phyloP scores from a whole-genome alignment of 2,797 vertebrate genomes.

The Leptatherina wallacei region DNA sequence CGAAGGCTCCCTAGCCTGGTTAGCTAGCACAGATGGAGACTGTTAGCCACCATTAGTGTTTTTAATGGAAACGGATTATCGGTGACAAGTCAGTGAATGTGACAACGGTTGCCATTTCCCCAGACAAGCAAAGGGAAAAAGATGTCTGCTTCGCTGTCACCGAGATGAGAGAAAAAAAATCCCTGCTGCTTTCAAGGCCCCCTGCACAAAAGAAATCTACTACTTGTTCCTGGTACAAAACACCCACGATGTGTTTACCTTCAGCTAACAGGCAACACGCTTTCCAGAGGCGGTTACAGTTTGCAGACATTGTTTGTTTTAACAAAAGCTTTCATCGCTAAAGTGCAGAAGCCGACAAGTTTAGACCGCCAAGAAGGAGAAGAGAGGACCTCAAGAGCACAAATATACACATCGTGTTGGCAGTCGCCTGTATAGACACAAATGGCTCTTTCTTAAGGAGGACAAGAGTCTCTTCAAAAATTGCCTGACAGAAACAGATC shows the following conservation, averaged over 20 bases:
- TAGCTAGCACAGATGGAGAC: constrained; percentile 21
- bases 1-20: constrained; percentile 18
- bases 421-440: neutral
- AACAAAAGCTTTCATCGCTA: constrained; percentile 44
- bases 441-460: constrained; percentile 11
- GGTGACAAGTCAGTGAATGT: constrained; percentile 6
- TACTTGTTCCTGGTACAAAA: constrained; percentile 38
- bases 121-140: constrained; percentile 15
- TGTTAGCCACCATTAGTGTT: constrained; percentile 27
- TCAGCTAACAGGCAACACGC: constrained; percentile 27
- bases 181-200: constrained; percentile 41
- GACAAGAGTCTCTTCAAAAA: neutral
- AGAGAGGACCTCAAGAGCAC: constrained; percentile 18
- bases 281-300: constrained; percentile 39
- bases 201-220: constrained; percentile 18
- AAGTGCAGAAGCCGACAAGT: constrained; percentile 48
- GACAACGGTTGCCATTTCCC: constrained; percentile 6
- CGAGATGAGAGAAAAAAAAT: constrained; percentile 13
- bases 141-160: constrained; percentile 31
- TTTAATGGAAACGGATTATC: constrained; percentile 35
- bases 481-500: neutral
- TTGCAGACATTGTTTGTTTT: constrained; percentile 42
- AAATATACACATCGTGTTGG: neutral
- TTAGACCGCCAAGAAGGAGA: constrained; percentile 9
- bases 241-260: constrained; percentile 50